These are phyloP conservation scores for Pseudomugil gertrudae DNA, from an alignment of 2,797 vertebrate genomes.

Conservation along the genomic window DNA sequence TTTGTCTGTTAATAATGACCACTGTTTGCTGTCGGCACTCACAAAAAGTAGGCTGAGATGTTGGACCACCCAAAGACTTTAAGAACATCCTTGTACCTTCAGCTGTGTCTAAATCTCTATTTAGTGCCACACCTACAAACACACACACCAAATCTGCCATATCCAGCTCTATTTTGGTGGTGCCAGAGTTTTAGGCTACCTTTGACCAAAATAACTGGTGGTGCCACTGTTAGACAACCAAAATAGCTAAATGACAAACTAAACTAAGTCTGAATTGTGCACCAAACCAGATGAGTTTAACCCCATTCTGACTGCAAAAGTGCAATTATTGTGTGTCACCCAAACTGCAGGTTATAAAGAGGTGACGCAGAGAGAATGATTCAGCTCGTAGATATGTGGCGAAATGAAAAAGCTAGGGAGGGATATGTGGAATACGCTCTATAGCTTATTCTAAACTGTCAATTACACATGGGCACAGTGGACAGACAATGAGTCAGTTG, in stretches of 20 bases:
- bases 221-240: slow-evolving; percentile 56
- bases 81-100: slow-evolving; percentile 71
- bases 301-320: slow-evolving; percentile 19
- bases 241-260: slow-evolving; percentile 70
- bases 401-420: slow-evolving; percentile 42
- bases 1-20: slow-evolving; percentile 74
- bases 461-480: slow-evolving; percentile 71
- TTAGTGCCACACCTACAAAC: slow-evolving; percentile 50
- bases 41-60: slow-evolving; percentile 57
- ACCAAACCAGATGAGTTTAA: slow-evolving; percentile 46
- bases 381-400: slow-evolving; percentile 24
- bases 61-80: slow-evolving; percentile 75
- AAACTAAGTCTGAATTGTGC: slow-evolving; percentile 55
- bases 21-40: slow-evolving; percentile 53
- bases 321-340: slow-evolving; percentile 18
- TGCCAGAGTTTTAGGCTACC: slow-evolving; percentile 63
- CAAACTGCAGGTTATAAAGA: slow-evolving; percentile 17
- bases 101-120: slow-evolving; percentile 66
- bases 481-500: slow-evolving; percentile 75
- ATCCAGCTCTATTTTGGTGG: slow-evolving; percentile 62
- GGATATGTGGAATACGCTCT: slow-evolving; percentile 72
- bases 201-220: slow-evolving; percentile 71
- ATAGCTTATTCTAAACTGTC: slow-evolving; percentile 71
- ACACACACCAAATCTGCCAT: slow-evolving; percentile 57
- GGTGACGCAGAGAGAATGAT: slow-evolving; percentile 30